Conservation (phyloP, 2,888 invertebrate genomes). For the Rhopalosiphum nymphaeae region DNA sequence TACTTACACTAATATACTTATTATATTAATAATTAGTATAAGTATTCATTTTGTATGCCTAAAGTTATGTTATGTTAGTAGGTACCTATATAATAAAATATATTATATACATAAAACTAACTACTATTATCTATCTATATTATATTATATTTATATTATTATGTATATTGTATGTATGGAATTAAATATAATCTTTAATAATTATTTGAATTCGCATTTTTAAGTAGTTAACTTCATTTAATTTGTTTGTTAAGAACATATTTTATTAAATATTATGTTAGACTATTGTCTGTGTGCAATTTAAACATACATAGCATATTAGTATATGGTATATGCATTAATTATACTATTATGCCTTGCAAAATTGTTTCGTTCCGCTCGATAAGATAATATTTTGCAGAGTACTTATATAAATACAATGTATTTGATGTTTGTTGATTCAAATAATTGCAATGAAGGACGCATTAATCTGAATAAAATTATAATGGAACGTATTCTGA, state of each 20-base stretch:
- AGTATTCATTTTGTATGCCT: background rate
- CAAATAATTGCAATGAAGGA: constrained; percentile 35
- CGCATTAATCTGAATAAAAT: constrained; percentile 24
- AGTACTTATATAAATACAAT: background rate
- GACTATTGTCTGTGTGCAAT: background rate
- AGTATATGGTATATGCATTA: background rate
- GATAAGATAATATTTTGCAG: background rate
- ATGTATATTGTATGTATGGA: background rate
- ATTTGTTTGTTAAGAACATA: background rate
- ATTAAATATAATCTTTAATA: too few species aligned
- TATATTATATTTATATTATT: background rate
- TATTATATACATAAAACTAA: background rate
- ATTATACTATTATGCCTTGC: background rate
- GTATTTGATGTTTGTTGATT: constrained; percentile 19
- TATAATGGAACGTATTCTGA: background rate
- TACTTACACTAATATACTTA: background rate
- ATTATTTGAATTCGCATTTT: background rate
- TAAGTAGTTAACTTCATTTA: background rate
- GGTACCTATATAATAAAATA: background rate
- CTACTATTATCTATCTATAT: background rate
- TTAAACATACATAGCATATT: background rate
- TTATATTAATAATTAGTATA: background rate
- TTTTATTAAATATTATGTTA: background rate
- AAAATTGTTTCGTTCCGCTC: background rate
- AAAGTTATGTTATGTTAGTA: background rate